phyloP scores from a whole-genome alignment of 2,797 vertebrate genomes.

The Acanthis flammea region DNA sequence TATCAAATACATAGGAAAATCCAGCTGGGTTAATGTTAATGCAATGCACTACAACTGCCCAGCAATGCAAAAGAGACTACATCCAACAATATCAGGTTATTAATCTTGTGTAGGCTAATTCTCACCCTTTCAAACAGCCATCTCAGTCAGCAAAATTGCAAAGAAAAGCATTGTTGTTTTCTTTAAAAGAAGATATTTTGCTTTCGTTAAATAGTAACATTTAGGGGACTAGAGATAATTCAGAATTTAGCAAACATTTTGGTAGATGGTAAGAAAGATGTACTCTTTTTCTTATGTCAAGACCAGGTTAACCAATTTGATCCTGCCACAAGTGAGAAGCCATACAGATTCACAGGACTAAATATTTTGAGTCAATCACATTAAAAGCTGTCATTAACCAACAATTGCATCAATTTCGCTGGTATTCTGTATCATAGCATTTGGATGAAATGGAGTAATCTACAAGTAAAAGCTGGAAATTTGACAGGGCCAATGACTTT shows the following conservation, averaged over 20 bases:
- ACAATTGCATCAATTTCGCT: background rate
- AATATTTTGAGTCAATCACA: background rate
- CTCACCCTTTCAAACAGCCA: background rate
- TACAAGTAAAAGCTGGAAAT: background rate
- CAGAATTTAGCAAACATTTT: background rate
- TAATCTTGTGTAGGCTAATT: background rate
- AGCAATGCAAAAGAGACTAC: background rate
- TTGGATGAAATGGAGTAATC: background rate
- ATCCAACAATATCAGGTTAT: background rate
- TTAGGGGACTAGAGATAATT: background rate
- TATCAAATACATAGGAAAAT: slow-evolving; percentile 60
- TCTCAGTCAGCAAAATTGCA: background rate
- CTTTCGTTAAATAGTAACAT: background rate
- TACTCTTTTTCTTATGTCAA: background rate
- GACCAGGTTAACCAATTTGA: background rate
- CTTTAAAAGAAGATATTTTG: background rate
- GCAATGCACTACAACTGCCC: background rate
- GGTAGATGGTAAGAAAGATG: background rate
- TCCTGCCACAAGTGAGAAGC: background rate
- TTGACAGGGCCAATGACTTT: background rate
- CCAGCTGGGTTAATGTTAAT: slow-evolving; percentile 46
- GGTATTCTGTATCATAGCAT: background rate
- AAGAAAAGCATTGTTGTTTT: background rate
- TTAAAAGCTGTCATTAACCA: slow-evolving; percentile 12
- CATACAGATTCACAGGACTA: background rate